Conservation (phyloP, 2,113 vertebrate species). For the Dolichotis patagonum region DNA sequence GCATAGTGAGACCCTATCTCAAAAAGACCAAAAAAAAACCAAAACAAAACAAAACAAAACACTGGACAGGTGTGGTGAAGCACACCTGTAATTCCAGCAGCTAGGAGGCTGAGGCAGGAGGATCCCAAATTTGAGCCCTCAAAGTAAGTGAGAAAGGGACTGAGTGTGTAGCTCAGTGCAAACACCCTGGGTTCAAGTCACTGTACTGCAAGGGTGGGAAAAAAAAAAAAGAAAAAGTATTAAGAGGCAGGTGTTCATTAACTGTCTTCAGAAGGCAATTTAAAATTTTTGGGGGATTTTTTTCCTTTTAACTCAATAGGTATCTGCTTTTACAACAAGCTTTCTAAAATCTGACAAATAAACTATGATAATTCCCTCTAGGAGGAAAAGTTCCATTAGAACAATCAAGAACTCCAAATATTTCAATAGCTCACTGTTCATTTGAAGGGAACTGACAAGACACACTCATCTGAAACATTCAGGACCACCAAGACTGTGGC, state of each 20-base stretch:
- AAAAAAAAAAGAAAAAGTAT: not conserved
- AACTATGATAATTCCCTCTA: not conserved
- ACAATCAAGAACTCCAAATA: constrained; percentile 37
- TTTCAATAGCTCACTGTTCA: not conserved
- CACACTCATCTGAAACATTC: not conserved
- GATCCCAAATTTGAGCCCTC: not conserved
- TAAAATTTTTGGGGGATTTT: not conserved
- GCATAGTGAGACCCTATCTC: no score
- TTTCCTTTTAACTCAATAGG: not conserved
- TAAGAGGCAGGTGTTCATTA: not conserved
- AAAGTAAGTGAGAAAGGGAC: not conserved
- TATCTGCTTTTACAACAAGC: not conserved
- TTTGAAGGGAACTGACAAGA: not conserved
- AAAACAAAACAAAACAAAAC: no score
- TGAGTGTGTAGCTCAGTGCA: not conserved
- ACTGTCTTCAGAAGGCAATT: not conserved
- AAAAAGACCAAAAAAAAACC: no score
- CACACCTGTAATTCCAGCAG: not conserved
- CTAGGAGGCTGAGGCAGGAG: not conserved
- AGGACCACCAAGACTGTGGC: not conserved
- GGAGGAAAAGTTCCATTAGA: not conserved
- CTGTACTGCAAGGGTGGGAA: not conserved
- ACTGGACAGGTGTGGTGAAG: not conserved
- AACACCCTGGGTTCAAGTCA: not conserved
- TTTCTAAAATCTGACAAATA: constrained; percentile 22